These are phyloP conservation scores for Crematogaster levior DNA, from an alignment of 2,888 invertebrate species.

Conservation along the genomic window DNA sequence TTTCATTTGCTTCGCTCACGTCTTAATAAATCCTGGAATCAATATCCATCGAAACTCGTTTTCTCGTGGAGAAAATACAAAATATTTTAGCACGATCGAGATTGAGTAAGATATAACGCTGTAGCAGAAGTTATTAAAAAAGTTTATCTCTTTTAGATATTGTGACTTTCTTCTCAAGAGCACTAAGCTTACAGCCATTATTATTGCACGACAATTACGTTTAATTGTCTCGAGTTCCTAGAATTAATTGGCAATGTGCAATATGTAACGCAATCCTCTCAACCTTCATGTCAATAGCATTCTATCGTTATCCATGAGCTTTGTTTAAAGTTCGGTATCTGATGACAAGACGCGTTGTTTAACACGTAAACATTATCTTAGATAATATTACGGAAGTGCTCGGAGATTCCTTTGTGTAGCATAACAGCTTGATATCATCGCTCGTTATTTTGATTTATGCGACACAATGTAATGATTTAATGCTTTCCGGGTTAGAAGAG, in stretches of 20 bases:
- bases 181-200: background rate
- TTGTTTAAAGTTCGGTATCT: conserved; percentile 1
- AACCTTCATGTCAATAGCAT: background rate
- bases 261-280: background rate
- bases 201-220: background rate
- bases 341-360: background rate
- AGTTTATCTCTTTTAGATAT: background rate
- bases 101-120: background rate
- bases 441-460: conserved; percentile 1
- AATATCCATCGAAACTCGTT: background rate
- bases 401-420: background rate
- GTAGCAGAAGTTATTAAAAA: background rate
- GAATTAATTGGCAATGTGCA: background rate
- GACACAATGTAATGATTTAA: background rate
- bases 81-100: background rate
- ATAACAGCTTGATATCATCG: conserved; percentile 12
- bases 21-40: background rate
- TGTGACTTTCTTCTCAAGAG: background rate
- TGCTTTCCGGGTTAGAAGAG: background rate
- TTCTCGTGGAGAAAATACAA: background rate
- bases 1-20: background rate
- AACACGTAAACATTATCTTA: background rate
- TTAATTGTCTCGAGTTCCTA: background rate
- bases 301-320: background rate
- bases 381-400: background rate